Percentiles rank a stretch among this genome's conserved stretches.
Conservation (phyloP, 2,797 vertebrate genomes). For the Periparus ater region DNA sequence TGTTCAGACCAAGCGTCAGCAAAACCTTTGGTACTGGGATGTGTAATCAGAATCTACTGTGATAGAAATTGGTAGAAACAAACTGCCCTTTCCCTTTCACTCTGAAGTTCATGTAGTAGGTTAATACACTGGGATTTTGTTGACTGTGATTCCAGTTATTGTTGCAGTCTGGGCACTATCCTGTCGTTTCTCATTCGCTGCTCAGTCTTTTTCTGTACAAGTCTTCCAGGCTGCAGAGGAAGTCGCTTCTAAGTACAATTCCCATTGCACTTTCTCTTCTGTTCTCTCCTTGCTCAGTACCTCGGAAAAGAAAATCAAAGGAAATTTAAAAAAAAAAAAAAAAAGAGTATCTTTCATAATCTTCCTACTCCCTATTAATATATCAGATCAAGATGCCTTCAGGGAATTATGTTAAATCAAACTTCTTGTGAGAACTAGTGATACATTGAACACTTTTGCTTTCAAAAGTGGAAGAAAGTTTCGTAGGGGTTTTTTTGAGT, state of each 20-base stretch:
- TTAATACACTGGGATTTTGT: background rate
- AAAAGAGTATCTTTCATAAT: background rate
- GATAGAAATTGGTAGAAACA: background rate
- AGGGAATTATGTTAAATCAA: background rate
- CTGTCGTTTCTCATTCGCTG: background rate
- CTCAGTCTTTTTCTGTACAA: background rate
- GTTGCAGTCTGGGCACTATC: background rate
- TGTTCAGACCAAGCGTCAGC: background rate
- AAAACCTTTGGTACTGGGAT: background rate
- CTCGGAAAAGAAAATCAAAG: background rate
- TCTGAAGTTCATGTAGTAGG: background rate
- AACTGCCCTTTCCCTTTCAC: background rate
- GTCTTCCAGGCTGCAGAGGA: background rate
- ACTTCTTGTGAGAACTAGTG: background rate
- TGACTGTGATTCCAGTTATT: background rate
- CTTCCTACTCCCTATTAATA: background rate
- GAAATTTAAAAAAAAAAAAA: background rate
- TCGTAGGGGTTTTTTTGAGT: background rate
- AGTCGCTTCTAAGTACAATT: background rate
- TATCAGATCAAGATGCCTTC: background rate
- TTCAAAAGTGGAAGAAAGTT: background rate
- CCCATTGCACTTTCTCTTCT: background rate
- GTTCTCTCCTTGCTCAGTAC: background rate
- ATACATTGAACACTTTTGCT: background rate
- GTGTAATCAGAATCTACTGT: background rate